These are phyloP conservation scores for Hecatera dysodea DNA, from an alignment of 2,888 invertebrate genomes.

Conservation along the genomic window DNA sequence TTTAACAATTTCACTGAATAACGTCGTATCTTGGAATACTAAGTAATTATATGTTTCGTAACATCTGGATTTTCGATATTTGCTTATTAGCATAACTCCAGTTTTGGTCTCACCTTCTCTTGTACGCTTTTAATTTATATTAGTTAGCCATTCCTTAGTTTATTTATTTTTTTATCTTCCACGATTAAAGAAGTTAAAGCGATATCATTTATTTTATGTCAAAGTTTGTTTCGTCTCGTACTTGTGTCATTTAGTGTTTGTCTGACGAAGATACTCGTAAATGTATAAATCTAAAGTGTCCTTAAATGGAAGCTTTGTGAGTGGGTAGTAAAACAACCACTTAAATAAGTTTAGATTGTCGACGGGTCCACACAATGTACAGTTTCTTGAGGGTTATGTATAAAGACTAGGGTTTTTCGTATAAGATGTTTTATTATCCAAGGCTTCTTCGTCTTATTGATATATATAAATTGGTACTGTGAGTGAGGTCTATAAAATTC, in stretches of 20 bases:
- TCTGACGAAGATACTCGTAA: slow-evolving; percentile 35
- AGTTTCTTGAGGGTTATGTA: not conserved
- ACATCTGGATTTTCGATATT: slow-evolving; percentile 54
- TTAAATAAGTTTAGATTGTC: slow-evolving; percentile 35
- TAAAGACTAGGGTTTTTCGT: not conserved
- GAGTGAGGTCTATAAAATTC: not conserved
- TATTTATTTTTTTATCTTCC: not conserved
- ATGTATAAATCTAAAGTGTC: slow-evolving; percentile 39
- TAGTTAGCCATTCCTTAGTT: not conserved
- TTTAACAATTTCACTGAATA: slow-evolving; percentile 87
- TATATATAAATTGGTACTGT: not conserved
- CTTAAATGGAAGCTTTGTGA: slow-evolving; percentile 24
- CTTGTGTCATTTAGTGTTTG: slow-evolving; percentile 17
- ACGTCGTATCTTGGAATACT: slow-evolving; percentile 77
- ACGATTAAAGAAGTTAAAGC: not conserved
- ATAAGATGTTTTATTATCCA: not conserved
- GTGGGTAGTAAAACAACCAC: slow-evolving; percentile 37
- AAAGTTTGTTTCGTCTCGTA: not conserved
- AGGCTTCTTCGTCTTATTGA: not conserved
- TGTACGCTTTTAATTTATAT: slow-evolving; percentile 1
- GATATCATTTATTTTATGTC: slow-evolving; percentile 7
- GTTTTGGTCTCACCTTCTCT: not conserved
- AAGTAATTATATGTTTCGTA: slow-evolving; percentile 70
- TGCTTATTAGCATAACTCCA: slow-evolving; percentile 13
- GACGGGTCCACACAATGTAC: not conserved